Percentiles rank a stretch among this genome's conserved stretches.
These are phyloP conservation scores for Dolichomitus sp. DNA, from an alignment of 2,888 invertebrate genomes.

Conservation along the genomic window DNA sequence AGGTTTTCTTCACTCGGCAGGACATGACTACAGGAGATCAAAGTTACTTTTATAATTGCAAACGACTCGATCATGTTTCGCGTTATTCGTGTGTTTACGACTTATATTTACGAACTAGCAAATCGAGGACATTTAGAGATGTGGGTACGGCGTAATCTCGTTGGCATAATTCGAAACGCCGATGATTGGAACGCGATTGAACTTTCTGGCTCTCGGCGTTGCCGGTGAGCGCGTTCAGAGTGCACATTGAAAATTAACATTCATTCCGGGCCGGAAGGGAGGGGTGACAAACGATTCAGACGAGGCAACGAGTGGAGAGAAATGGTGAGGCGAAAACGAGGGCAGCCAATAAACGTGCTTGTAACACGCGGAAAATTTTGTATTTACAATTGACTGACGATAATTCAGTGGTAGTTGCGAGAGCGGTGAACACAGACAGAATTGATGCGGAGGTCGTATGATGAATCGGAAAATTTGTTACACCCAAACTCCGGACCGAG, in stretches of 20 bases:
- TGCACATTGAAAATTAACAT: slow-evolving; percentile 64
- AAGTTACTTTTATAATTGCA: not conserved
- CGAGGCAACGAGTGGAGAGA: slow-evolving; percentile 55
- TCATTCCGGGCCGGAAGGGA: not conserved
- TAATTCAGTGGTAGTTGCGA: slow-evolving; percentile 11
- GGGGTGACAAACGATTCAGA: slow-evolving; percentile 61
- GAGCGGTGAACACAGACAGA: not conserved
- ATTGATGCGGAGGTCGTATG: not conserved
- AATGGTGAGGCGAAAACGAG: slow-evolving; percentile 62
- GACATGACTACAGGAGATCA: not conserved
- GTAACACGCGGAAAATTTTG: slow-evolving; percentile 58
- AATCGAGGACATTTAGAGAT: not conserved
- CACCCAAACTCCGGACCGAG: not conserved
- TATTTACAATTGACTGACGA: slow-evolving; percentile 56
- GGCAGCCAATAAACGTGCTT: slow-evolving; percentile 59
- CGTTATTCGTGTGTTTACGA: not conserved
- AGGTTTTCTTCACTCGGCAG: too few relatives aligned
- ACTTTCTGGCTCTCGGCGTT: slow-evolving; percentile 20
- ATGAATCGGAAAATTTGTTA: slow-evolving; percentile 14
- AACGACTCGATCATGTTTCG: not conserved
- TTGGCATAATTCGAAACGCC: slow-evolving; percentile 11
- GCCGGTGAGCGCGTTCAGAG: not conserved
- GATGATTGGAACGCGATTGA: slow-evolving; percentile 20
- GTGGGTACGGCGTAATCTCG: slow-evolving; percentile 8
- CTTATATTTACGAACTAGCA: not conserved